Evolutionary conservation across 2,113 vertebrate genomes (phyloP).

Genomic region (Rhea americana): DNA sequence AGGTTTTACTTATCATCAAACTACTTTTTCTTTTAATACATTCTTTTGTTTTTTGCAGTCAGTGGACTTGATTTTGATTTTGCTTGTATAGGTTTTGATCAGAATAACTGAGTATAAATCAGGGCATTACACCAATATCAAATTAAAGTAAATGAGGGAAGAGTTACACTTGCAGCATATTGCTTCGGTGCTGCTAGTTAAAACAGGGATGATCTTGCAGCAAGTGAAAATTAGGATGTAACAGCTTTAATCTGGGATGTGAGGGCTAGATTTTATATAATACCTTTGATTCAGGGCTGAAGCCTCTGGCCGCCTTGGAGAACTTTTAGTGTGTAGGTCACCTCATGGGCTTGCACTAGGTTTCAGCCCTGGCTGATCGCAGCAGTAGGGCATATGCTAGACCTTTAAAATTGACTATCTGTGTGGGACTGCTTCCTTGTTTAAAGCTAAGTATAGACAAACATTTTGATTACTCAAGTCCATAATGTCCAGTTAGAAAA

Average conservation of each 20-base stretch:
- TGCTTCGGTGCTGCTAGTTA: neutral
- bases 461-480: neutral
- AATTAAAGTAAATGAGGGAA: neutral
- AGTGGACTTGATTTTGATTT: slow-evolving; percentile 48
- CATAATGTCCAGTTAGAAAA: neutral
- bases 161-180: neutral
- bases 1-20: slow-evolving; percentile 62
- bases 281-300: neutral
- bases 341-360: accelerated
- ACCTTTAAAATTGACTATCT: neutral
- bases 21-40: slow-evolving; percentile 51
- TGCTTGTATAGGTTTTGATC: slow-evolving; percentile 40
- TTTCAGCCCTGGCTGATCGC: neutral
- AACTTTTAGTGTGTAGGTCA: neutral
- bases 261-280: neutral
- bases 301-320: neutral
- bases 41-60: slow-evolving; percentile 45
- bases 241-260: neutral
- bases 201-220: neutral
- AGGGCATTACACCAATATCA: neutral
- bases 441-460: neutral
- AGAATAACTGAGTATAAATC: slow-evolving; percentile 14
- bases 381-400: neutral
- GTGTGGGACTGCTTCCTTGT: neutral
- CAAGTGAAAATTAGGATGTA: neutral